These are phyloP conservation scores for Metacarcinus magister DNA, from an alignment of 2,888 invertebrate genomes.

Conservation along the genomic window DNA sequence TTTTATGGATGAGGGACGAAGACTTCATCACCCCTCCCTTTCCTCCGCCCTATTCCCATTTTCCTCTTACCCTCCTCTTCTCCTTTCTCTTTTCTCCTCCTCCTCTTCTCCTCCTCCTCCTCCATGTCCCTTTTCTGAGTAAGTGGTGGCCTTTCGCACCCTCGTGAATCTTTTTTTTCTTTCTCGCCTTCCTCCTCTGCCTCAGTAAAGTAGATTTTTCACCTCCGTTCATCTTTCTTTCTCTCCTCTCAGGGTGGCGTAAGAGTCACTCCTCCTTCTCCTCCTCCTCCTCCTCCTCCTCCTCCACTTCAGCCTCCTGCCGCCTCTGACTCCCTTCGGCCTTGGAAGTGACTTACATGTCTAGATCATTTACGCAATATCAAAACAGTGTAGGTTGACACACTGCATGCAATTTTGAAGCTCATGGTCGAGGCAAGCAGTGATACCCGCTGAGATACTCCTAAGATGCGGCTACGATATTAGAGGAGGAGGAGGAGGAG, in stretches of 20 bases:
- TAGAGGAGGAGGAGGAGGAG: not conserved
- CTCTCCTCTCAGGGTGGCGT: not conserved
- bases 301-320: not conserved
- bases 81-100: not conserved
- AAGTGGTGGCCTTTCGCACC: not conserved
- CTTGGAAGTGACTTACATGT: not conserved
- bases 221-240: not conserved
- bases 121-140: not conserved
- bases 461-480: not conserved
- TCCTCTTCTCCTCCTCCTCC: not conserved
- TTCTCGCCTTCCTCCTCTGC: not conserved
- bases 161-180: not conserved
- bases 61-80: not conserved
- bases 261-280: not conserved
- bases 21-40: constrained; percentile 34
- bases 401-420: constrained; percentile 26
- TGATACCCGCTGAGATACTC: constrained; percentile 21
- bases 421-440: constrained; percentile 41
- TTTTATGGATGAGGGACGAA: not conserved
- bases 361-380: not conserved
- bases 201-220: not conserved
- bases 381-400: constrained; percentile 9
- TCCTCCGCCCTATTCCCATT: constrained; percentile 34
- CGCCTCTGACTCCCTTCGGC: not conserved
- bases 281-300: not conserved